These are phyloP conservation scores for Anthonomus grandis DNA, from an alignment of 1,140 invertebrate genomes.

Conservation along the genomic window DNA sequence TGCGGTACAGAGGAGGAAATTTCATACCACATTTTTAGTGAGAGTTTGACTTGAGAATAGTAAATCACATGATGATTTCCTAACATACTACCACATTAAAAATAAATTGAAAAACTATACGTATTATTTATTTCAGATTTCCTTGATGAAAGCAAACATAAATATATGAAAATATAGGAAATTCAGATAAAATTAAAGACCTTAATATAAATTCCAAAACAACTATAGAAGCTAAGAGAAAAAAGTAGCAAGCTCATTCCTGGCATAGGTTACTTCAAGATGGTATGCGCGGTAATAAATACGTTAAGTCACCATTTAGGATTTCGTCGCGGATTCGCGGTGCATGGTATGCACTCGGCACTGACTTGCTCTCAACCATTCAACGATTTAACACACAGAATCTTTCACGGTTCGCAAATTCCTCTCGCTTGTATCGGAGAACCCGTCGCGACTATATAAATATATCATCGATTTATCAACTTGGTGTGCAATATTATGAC, in stretches of 20 bases:
- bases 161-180: too few species aligned
- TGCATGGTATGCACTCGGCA: conserved; percentile 14
- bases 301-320: conserved; percentile 20
- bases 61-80: too few species aligned
- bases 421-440: conserved; percentile 19
- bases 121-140: too few species aligned
- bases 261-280: background rate
- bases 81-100: too few species aligned
- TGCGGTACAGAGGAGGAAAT: too few species aligned
- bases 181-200: too few species aligned
- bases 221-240: background rate
- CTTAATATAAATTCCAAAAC: too few species aligned
- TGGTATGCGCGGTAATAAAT: conserved; percentile 12
- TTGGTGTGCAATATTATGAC: conserved; percentile 20
- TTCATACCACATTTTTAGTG: too few species aligned
- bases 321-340: conserved; percentile 14
- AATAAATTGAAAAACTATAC: too few species aligned
- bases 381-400: conserved; percentile 22
- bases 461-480: conserved; percentile 15
- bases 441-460: conserved; percentile 18
- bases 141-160: too few species aligned
- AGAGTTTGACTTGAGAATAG: too few species aligned
- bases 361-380: conserved; percentile 5
- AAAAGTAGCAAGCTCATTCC: background rate
- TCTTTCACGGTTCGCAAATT: conserved; percentile 21